phyloP scores from a whole-genome alignment of 53 echinoderm and acorn worm species.

The Mesocentrotus franciscanus region DNA sequence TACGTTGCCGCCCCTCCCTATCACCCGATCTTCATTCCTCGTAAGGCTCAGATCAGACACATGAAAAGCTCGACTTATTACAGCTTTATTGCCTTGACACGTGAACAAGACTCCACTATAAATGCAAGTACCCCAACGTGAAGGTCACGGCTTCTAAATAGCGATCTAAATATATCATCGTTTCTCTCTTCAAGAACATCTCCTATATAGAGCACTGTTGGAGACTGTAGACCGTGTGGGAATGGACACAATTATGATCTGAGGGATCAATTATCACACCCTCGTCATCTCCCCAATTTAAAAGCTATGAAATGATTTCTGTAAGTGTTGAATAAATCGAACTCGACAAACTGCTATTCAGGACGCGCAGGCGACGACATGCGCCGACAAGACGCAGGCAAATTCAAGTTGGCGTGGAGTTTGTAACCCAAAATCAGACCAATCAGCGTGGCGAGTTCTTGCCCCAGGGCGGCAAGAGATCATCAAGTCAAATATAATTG shows the following conservation, averaged over 20 bases:
- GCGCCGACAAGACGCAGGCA: constrained; percentile 16
- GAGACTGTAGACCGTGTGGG: constrained; percentile 27
- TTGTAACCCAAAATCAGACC: constrained; percentile 55
- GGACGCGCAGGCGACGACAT: background rate
- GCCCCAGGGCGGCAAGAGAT: constrained; percentile 42
- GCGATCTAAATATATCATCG: constrained; percentile 41
- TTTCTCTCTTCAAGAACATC: constrained; percentile 30
- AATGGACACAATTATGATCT: constrained; percentile 13
- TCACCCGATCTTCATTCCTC: too few relatives aligned
- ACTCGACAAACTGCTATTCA: constrained; percentile 59
- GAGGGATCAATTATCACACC: constrained; percentile 8
- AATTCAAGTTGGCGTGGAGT: constrained; percentile 59
- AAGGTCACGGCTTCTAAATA: constrained; percentile 42
- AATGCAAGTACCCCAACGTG: background rate
- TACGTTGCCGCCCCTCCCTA: too few relatives aligned
- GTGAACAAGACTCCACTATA: constrained; percentile 20
- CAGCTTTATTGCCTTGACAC: background rate
- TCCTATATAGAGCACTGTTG: background rate
- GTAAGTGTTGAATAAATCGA: constrained; percentile 24
- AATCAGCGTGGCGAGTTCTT: constrained; percentile 37
- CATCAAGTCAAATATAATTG: constrained; percentile 67
- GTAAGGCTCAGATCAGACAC: background rate
- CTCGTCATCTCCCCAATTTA: constrained; percentile 47
- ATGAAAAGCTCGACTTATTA: background rate
- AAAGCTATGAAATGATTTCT: constrained; percentile 55